These are phyloP conservation scores for Formica exsecta DNA, from an alignment of 1,140 invertebrate species.

Conservation along the genomic window DNA sequence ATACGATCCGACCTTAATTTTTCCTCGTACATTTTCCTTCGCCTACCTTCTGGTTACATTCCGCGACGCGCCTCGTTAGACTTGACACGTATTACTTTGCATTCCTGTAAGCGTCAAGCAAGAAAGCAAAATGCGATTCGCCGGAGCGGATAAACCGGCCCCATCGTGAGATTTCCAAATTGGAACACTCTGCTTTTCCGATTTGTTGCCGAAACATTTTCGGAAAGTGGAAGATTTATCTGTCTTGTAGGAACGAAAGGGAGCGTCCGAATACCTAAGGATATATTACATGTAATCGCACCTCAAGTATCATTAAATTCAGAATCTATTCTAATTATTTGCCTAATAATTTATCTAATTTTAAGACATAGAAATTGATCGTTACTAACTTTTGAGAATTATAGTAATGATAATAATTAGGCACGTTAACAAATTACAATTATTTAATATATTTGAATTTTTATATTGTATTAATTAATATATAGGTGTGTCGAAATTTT, in stretches of 20 bases:
- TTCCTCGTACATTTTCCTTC: slow-evolving; percentile 69
- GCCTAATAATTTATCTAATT: no score
- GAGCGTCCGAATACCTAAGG: background rate
- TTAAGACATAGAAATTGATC: no score
- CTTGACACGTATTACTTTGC: slow-evolving; percentile 84
- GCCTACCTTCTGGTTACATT: slow-evolving; percentile 78
- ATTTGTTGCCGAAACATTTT: background rate
- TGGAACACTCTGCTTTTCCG: slow-evolving; percentile 25
- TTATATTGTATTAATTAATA: no score
- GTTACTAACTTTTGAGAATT: no score
- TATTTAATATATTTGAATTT: background rate
- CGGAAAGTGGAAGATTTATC: background rate
- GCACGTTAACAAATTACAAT: no score
- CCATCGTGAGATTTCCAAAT: slow-evolving; percentile 23
- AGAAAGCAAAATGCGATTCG: background rate
- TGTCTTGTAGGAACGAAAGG: background rate
- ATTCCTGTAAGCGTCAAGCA: slow-evolving; percentile 48
- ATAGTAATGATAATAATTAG: background rate
- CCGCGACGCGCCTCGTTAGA: slow-evolving; percentile 82
- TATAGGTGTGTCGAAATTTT: no score
- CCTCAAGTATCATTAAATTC: background rate
- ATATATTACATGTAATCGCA: background rate
- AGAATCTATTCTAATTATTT: background rate
- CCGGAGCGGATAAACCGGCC: slow-evolving; percentile 14
- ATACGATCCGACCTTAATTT: slow-evolving; percentile 24